phyloP scores from a whole-genome alignment of 1,140 invertebrate genomes.

The Frieseomelitta varia region DNA sequence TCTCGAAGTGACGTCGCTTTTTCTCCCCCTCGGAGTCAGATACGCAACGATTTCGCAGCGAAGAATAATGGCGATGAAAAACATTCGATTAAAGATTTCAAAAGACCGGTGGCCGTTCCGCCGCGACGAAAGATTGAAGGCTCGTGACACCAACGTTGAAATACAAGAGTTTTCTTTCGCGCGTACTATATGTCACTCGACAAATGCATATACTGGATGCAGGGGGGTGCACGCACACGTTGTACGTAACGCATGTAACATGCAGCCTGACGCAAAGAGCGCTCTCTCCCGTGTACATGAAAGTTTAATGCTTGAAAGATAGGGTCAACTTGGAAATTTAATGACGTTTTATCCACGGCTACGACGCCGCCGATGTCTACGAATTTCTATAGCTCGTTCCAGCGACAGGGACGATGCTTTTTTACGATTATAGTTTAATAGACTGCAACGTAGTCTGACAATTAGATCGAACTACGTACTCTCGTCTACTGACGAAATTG shows the following conservation, averaged over 20 bases:
- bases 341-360: slow-evolving; percentile 38
- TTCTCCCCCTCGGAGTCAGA: not conserved
- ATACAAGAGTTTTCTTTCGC: slow-evolving; percentile 24
- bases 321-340: slow-evolving; percentile 51
- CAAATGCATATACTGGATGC: slow-evolving; percentile 10
- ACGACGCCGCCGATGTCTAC: not conserved
- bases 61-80: slow-evolving; percentile 18
- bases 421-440: not conserved
- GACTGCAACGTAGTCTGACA: not conserved
- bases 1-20: not conserved
- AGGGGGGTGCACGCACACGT: not conserved
- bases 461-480: slow-evolving; percentile 1
- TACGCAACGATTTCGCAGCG: not conserved
- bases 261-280: slow-evolving; percentile 18
- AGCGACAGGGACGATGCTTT: not conserved
- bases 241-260: not conserved
- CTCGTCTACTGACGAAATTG: not conserved
- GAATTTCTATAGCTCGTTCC: not conserved
- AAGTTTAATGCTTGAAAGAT: slow-evolving; percentile 50
- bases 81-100: slow-evolving; percentile 16
- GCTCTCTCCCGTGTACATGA: slow-evolving; percentile 40
- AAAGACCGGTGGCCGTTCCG: no score
- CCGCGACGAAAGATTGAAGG: slow-evolving; percentile 10
- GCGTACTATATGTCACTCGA: slow-evolving; percentile 1
- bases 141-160: slow-evolving; percentile 30